Evolutionary conservation across 2,113 vertebrate genomes (phyloP).

Genomic region (Sceloporus tristichus): DNA sequence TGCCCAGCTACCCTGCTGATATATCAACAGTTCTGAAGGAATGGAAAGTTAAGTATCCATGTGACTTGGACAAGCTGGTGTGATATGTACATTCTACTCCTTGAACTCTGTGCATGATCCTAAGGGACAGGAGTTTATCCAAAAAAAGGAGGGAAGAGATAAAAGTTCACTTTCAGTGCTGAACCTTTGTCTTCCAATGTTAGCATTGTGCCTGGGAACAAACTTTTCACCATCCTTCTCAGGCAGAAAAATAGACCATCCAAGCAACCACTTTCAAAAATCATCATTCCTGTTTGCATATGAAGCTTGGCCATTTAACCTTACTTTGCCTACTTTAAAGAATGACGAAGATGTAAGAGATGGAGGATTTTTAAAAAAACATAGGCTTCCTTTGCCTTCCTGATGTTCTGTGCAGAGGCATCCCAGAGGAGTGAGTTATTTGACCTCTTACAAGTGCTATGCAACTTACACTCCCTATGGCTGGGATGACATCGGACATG

Average conservation of each 20-base stretch:
- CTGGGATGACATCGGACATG: not conserved
- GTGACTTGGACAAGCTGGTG: constrained; percentile 42
- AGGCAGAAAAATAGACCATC: constrained; percentile 2
- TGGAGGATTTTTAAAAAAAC: not conserved
- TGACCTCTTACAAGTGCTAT: not conserved
- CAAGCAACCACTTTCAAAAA: constrained; percentile 24
- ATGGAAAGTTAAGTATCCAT: not conserved
- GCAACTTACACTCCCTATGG: not conserved
- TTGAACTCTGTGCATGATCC: not conserved
- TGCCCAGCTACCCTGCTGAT: not conserved
- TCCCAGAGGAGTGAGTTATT: not conserved
- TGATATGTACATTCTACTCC: constrained; percentile 16
- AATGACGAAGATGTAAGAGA: not conserved
- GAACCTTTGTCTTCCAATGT: not conserved
- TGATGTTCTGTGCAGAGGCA: constrained; percentile 15
- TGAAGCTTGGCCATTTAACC: not conserved
- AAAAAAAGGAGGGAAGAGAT: not conserved
- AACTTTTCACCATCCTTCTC: not conserved
- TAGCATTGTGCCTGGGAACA: not conserved
- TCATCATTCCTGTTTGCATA: constrained; percentile 30
- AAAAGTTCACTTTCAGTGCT: not conserved
- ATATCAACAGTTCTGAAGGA: not conserved
- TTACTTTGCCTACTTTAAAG: not conserved
- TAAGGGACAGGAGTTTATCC: not conserved
- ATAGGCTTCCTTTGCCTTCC: not conserved